Percentiles rank a stretch among this genome's conserved stretches.
These are phyloP conservation scores for Cheirogaleus major DNA, from an alignment of 2,797 vertebrate genomes.

Conservation along the genomic window DNA sequence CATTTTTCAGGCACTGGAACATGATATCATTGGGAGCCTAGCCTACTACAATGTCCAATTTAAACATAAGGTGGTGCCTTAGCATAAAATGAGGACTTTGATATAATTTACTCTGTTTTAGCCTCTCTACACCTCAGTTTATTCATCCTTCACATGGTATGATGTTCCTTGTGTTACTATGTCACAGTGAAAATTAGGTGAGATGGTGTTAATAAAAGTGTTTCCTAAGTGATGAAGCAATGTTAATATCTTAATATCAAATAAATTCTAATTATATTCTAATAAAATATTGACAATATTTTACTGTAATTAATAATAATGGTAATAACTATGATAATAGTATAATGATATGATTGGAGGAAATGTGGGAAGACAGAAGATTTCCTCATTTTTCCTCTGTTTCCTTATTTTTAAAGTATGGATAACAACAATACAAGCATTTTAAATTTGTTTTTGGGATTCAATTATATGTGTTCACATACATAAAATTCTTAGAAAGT, in stretches of 20 bases:
- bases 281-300: background rate
- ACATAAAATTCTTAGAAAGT: background rate
- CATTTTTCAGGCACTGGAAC: background rate
- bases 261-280: background rate
- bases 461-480: background rate
- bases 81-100: background rate
- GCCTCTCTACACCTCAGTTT: background rate
- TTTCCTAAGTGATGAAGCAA: background rate
- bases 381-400: background rate
- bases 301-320: background rate
- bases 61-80: background rate
- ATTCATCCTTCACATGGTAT: background rate
- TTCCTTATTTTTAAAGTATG: background rate
- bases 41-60: background rate
- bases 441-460: background rate
- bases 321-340: background rate
- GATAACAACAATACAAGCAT: background rate
- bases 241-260: background rate
- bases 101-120: background rate
- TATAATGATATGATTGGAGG: background rate
- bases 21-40: background rate
- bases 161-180: background rate
- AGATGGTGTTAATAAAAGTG: background rate
- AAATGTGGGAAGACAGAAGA: background rate
- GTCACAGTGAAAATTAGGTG: background rate